These are phyloP conservation scores for Cinclus cinclus DNA, from an alignment of 2,113 vertebrate species.

Conservation along the genomic window DNA sequence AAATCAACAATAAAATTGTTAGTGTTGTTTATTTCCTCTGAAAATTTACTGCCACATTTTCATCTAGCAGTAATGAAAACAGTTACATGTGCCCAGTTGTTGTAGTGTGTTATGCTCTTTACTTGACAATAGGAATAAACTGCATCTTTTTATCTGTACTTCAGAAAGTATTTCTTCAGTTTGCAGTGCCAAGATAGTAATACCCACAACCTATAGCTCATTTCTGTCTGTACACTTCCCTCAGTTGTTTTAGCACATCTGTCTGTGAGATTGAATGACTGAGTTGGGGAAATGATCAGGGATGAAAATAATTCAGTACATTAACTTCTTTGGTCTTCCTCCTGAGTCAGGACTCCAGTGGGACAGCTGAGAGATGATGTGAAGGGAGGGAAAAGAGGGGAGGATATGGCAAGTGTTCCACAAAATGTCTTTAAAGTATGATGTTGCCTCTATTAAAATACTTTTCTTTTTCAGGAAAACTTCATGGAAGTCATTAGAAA, in stretches of 20 bases:
- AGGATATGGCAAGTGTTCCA: background rate
- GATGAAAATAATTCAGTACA: background rate
- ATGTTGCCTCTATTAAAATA: background rate
- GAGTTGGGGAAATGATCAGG: background rate
- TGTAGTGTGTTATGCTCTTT: background rate
- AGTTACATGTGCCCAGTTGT: background rate
- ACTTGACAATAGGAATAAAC: background rate
- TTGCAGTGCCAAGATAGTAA: background rate
- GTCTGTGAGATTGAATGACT: background rate
- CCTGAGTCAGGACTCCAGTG: background rate
- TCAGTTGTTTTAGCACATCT: background rate
- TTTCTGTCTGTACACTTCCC: background rate
- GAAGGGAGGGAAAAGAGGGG: background rate
- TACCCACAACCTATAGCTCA: background rate
- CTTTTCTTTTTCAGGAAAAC: conserved; percentile 83
- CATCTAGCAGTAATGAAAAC: background rate
- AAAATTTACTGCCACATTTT: background rate
- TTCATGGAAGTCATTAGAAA: conserved; percentile 95
- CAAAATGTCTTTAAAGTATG: background rate
- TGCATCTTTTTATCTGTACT: background rate
- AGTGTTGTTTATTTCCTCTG: background rate
- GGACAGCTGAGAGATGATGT: background rate
- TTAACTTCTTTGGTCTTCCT: background rate
- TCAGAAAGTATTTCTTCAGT: background rate
- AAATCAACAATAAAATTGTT: background rate